phyloP scores from a whole-genome alignment of 2,888 invertebrate species.

The Labia minor region DNA sequence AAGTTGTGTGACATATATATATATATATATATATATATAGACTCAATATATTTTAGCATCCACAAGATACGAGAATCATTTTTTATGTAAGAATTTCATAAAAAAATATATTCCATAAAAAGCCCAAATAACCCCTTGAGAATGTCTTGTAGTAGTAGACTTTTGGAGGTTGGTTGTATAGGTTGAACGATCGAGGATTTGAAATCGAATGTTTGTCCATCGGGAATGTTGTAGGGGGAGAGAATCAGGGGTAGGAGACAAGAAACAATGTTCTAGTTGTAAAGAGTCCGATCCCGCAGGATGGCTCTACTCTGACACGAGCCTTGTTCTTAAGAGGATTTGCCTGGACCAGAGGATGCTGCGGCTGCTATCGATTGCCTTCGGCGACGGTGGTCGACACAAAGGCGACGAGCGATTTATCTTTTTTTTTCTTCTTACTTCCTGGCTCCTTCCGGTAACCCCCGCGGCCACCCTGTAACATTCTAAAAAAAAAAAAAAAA shows the following conservation, averaged over 20 bases:
- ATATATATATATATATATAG: no score
- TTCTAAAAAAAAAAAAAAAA: neutral
- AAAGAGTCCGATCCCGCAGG: neutral
- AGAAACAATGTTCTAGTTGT: neutral
- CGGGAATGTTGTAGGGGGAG: neutral
- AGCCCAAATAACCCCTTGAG: no score
- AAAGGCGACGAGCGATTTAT: conserved; percentile 13
- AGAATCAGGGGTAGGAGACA: neutral
- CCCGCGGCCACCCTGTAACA: no score
- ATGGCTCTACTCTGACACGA: neutral
- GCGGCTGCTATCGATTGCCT: neutral
- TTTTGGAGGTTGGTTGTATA: no score
- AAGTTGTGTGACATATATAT: no score
- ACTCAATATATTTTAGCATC: no score
- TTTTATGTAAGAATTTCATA: no score
- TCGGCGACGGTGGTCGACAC: neutral
- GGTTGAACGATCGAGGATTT: neutral
- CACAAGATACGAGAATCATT: no score
- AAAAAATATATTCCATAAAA: no score
- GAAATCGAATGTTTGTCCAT: neutral
- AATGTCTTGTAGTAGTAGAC: no score
- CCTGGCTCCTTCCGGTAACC: neutral
- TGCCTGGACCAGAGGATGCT: conserved; percentile 8
- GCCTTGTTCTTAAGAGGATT: conserved; percentile 13
- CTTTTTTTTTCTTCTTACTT: conserved; percentile 13